Evolutionary conservation across 2,113 vertebrate species (phyloP).

Genomic region (Pao palembangensis): DNA sequence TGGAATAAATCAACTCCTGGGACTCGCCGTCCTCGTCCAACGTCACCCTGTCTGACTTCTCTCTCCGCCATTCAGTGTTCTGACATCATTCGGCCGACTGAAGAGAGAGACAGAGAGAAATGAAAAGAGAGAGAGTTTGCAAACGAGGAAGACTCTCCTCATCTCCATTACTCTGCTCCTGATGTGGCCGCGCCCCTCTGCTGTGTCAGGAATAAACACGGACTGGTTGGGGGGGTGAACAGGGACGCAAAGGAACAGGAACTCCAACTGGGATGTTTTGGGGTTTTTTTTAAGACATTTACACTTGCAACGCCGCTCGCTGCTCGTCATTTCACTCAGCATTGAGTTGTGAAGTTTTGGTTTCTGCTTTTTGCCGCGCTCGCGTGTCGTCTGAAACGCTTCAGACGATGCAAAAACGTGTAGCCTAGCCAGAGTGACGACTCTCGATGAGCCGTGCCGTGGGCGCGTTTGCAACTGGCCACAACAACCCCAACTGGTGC

Average conservation of each 20-base stretch:
- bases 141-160: conserved; percentile 23
- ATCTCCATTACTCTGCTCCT: conserved; percentile 35
- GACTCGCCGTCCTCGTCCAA: conserved; percentile 50
- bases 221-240: conserved; percentile 31
- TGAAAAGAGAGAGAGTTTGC: conserved; percentile 35
- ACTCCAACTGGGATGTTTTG: conserved; percentile 25
- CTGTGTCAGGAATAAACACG: conserved; percentile 28
- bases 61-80: conserved; percentile 68
- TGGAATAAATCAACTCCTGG: conserved; percentile 53
- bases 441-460: conserved; percentile 44
- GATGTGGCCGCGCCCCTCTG: conserved; percentile 33
- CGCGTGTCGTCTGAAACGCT: conserved; percentile 55
- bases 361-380: conserved; percentile 48
- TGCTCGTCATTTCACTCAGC: conserved; percentile 34
- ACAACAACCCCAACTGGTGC: conserved; percentile 59
- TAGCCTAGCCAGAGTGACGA: conserved; percentile 47
- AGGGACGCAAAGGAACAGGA: conserved; percentile 21
- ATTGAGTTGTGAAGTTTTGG: conserved; percentile 41
- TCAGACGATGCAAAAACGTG: conserved; percentile 41
- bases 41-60: conserved; percentile 59
- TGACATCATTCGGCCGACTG: conserved; percentile 55
- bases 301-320: conserved; percentile 44
- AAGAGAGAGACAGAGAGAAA: conserved; percentile 50
- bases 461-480: conserved; percentile 33
- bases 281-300: conserved; percentile 27